Evolutionary conservation across 92 coral and sea anemone species (phyloP).

Genomic region (Blastomussa wellsi): DNA sequence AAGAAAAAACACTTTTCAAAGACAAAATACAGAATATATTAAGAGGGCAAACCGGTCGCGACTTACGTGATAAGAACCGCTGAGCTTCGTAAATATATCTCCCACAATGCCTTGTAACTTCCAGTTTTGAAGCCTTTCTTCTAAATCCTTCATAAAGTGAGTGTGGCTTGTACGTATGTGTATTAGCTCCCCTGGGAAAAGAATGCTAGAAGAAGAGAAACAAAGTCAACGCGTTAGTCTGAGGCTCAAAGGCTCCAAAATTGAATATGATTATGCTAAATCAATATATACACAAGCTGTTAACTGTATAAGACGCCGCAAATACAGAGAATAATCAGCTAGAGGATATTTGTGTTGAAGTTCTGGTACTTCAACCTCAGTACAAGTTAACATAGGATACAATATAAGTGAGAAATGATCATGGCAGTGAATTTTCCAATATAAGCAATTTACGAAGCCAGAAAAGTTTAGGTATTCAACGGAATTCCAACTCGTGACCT

Average conservation of each 20-base stretch:
- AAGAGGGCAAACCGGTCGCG: neutral
- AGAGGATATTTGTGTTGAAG: neutral
- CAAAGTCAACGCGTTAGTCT: neutral
- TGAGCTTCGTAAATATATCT: constrained; percentile 92
- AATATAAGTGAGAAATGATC: no score
- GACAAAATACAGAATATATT: neutral
- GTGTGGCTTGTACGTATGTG: constrained; percentile 88
- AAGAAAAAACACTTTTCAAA: neutral
- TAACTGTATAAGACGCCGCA: no score
- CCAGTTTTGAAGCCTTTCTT: constrained; percentile 91
- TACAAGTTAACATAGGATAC: neutral
- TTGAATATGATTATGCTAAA: neutral
- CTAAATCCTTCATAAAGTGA: constrained; percentile 88
- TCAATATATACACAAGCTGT: no score
- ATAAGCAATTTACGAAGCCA: no score
- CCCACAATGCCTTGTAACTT: constrained; percentile 90
- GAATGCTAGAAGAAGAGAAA: constrained; percentile 40
- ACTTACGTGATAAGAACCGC: constrained; percentile 97
- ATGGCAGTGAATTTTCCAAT: neutral
- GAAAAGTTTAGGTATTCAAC: no score
- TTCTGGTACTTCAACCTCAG: neutral
- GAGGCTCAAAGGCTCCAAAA: neutral
- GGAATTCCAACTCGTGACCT: no score
- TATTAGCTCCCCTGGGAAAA: constrained; percentile 85
- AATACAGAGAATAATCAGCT: neutral